These are phyloP conservation scores for Tangachromis dhanisi DNA, from an alignment of 2,113 vertebrate genomes.

Conservation along the genomic window DNA sequence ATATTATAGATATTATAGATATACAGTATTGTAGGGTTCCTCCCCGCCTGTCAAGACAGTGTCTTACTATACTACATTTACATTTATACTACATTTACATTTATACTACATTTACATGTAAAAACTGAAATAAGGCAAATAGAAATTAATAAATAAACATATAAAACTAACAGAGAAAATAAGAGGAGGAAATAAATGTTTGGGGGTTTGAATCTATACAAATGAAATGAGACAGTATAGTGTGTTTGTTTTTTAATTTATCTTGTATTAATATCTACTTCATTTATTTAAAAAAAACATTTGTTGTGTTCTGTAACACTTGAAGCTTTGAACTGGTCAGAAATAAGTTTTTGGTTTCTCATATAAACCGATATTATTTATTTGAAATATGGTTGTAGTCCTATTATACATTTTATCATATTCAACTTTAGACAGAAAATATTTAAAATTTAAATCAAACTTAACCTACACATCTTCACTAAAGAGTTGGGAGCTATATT, in stretches of 20 bases:
- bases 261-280: background rate
- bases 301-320: background rate
- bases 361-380: background rate
- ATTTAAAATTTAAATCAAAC: background rate
- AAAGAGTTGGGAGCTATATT: background rate
- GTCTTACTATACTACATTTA: background rate
- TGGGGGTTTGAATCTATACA: background rate
- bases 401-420: background rate
- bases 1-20: background rate
- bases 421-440: background rate
- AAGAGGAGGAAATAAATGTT: background rate
- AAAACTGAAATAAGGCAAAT: background rate
- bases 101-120: background rate
- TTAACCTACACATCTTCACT: background rate
- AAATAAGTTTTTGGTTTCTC: background rate
- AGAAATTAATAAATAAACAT: background rate
- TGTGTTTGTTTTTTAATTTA: background rate
- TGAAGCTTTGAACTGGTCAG: background rate
- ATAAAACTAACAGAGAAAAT: background rate
- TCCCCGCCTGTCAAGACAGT: background rate
- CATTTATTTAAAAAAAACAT: fast-evolving
- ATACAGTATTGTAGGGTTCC: background rate
- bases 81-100: background rate
- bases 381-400: background rate
- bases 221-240: background rate